Percentiles rank a stretch among this genome's conserved stretches.
Evolutionary conservation across 2,113 vertebrate species (phyloP).

Genomic region (Galeopterus variegatus): DNA sequence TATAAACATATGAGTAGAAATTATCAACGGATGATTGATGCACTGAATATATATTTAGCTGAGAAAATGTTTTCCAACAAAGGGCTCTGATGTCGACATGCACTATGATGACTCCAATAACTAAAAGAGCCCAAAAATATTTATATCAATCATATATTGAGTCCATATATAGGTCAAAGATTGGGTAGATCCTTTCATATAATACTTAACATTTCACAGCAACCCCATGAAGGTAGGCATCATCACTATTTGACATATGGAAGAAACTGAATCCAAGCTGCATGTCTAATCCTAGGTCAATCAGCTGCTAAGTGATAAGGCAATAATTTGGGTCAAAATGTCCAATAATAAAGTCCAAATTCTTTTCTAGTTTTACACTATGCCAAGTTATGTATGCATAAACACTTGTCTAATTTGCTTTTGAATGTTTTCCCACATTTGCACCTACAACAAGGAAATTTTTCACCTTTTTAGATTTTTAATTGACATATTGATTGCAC

Average conservation of each 20-base stretch:
- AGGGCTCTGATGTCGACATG: background rate
- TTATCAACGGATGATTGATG: background rate
- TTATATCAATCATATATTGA: background rate
- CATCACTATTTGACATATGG: background rate
- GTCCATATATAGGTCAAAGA: background rate
- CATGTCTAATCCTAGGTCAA: background rate
- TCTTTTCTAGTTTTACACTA: background rate
- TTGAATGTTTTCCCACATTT: constrained; percentile 40
- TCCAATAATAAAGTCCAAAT: background rate
- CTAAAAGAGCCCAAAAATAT: background rate
- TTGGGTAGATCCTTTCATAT: background rate
- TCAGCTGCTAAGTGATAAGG: background rate
- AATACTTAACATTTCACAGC: background rate
- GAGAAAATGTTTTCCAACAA: background rate
- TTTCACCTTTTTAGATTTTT: background rate
- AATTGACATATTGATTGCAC: too few relatives aligned
- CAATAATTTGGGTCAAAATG: background rate
- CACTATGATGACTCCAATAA: background rate
- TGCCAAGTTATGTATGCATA: background rate
- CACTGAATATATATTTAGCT: background rate
- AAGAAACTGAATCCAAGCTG: constrained; percentile 1
- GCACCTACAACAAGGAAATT: background rate
- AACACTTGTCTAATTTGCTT: background rate
- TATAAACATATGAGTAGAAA: constrained; percentile 2
- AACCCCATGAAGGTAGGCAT: background rate